Evolutionary conservation across 2,113 vertebrate species (phyloP).

Genomic region (sheep (Ovis aries)): ARS-UI_Ramb_v3.0 NC_056059.1:45487001-45487500

Average conservation of each 20-base stretch:
- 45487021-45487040: not conserved
- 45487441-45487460: constrained; percentile 60
- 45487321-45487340: constrained; percentile 86
- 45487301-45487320: constrained; percentile 87
- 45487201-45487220: not conserved
- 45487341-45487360: constrained; percentile 72
- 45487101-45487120: not conserved
- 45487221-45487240: constrained; percentile 3
- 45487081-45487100: not conserved
- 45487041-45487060: not conserved
- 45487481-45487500: not conserved
- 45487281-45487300: constrained; percentile 86
- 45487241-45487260: not conserved
- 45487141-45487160: not conserved
- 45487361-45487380: constrained; percentile 90
- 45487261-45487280: not conserved
- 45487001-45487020: not conserved
- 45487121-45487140: not conserved
- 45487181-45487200: not conserved
- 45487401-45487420: constrained; percentile 79
- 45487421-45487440: constrained; percentile 60
- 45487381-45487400: constrained; percentile 86
- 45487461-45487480: not conserved
- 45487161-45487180: not conserved
- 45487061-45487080: not conserved